Evolutionary conservation across 2,888 invertebrate genomes (phyloP).

Genomic region (Drosophila macrospina): DNA sequence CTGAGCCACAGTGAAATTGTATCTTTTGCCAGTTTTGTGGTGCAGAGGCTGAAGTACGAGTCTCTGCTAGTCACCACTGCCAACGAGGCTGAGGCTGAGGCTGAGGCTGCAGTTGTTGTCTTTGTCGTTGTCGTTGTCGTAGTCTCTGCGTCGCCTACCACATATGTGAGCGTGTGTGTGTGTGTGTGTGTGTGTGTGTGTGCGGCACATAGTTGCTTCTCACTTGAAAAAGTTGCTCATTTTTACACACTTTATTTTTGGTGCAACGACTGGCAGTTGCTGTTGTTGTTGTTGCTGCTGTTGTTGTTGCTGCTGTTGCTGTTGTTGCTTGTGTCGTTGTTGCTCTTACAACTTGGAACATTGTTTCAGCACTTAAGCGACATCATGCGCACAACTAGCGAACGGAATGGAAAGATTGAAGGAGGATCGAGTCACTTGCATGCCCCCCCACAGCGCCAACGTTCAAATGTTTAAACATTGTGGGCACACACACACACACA

Average conservation of each 20-base stretch:
- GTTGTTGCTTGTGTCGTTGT: slow-evolving; percentile 47
- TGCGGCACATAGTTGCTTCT: slow-evolving; percentile 69
- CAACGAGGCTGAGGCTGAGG: slow-evolving; percentile 45
- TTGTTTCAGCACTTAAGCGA: slow-evolving; percentile 81
- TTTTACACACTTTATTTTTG: slow-evolving; percentile 78
- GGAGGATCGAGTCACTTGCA: slow-evolving; percentile 46
- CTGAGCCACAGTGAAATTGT: slow-evolving; percentile 56
- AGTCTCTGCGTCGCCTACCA: slow-evolving; percentile 36
- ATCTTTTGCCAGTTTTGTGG: slow-evolving; percentile 64
- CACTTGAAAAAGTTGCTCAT: slow-evolving; percentile 77
- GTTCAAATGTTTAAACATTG: slow-evolving; percentile 75
- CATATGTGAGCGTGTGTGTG: neutral
- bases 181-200: slow-evolving; percentile 19
- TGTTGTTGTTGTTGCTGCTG: slow-evolving; percentile 42
- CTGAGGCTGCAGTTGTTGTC: slow-evolving; percentile 29
- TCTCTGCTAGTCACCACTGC: slow-evolving; percentile 46
- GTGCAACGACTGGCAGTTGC: slow-evolving; percentile 62
- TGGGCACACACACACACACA: slow-evolving; percentile 42
- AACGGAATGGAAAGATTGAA: slow-evolving; percentile 44
- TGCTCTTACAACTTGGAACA: slow-evolving; percentile 80
- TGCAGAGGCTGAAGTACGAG: slow-evolving; percentile 35
- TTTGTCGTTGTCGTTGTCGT: slow-evolving; percentile 29
- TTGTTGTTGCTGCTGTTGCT: too few relatives aligned
- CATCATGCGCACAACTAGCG: slow-evolving; percentile 68
- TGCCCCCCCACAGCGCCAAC: slow-evolving; percentile 60